A percentile compares a stretch with the other conserved stretches of the same genome.
phyloP scores from a whole-genome alignment of 2,888 invertebrate species.

The Mellilla xanthometata region DNA sequence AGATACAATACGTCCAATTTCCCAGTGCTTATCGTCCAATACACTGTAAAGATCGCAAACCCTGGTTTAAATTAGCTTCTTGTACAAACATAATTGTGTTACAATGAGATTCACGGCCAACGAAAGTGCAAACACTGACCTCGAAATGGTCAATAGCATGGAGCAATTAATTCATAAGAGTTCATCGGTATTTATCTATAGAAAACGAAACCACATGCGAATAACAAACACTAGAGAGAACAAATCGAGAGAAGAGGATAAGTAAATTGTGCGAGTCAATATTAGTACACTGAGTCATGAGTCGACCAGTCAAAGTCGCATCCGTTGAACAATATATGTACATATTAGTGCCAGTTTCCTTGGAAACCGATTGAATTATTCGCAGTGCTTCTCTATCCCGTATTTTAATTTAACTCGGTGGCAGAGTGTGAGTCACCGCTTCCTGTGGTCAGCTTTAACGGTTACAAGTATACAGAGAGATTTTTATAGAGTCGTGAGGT shows the following conservation, averaged over 20 bases:
- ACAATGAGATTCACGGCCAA: conserved; percentile 6
- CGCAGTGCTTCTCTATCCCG: not conserved
- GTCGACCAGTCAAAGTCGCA: conserved; percentile 5
- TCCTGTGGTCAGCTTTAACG: conserved; percentile 3
- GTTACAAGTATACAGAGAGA: not conserved
- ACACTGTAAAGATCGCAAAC: not conserved
- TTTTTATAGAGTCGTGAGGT: no score
- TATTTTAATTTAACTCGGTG: no score
- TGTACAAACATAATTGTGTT: not conserved
- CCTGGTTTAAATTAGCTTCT: no score
- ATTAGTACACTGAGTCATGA: conserved; percentile 12
- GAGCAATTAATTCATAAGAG: conserved; percentile 28
- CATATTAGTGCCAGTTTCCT: conserved; percentile 11
- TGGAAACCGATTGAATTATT: conserved; percentile 11
- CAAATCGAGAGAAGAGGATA: conserved; percentile 6
- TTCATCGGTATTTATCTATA: conserved; percentile 12
- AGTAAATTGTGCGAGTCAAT: conserved; percentile 8
- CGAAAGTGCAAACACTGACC: conserved; percentile 17
- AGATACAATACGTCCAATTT: no score
- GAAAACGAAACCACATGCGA: conserved; percentile 12
- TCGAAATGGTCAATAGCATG: conserved; percentile 6
- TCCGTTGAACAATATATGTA: not conserved
- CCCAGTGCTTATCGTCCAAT: no score
- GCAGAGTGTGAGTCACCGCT: conserved; percentile 4
- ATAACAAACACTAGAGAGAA: no score